Conservation (phyloP, 2,888 invertebrate species). For the Cryptosula pallasiana region DNA sequence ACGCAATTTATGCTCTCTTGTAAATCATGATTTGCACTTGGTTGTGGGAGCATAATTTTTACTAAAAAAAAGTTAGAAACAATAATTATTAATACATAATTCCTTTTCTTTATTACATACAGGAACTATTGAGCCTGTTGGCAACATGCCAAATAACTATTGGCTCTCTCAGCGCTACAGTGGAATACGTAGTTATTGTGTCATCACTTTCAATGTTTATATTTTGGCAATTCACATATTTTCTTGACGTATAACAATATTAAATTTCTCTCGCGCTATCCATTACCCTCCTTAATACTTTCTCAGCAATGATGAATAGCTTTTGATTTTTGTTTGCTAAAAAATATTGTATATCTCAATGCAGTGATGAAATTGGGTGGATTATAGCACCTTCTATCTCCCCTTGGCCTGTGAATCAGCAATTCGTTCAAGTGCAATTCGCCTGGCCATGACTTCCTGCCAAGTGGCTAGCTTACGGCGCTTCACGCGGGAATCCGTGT, state of each 20-base stretch:
- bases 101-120: background rate
- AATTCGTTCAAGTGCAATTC: conserved; percentile 13
- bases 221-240: background rate
- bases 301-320: background rate
- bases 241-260: background rate
- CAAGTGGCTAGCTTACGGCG: background rate
- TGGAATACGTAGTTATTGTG: too few relatives aligned
- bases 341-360: conserved; percentile 12
- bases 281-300: background rate
- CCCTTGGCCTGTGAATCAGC: background rate
- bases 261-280: background rate
- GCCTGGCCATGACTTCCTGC: conserved; percentile 3
- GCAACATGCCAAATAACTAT: background rate
- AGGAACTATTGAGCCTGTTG: background rate
- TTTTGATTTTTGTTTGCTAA: background rate
- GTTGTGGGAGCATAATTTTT: too few relatives aligned
- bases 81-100: background rate
- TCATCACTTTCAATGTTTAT: background rate
- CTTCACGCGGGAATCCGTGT: background rate
- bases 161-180: too few relatives aligned
- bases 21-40: too few relatives aligned
- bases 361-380: background rate
- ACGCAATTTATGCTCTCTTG: too few relatives aligned
- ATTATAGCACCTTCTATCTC: background rate
- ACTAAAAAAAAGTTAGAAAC: too few relatives aligned